These are phyloP conservation scores for Disparrhopalites patrizii DNA, from an alignment of 2,888 invertebrate genomes.

Conservation along the genomic window DNA sequence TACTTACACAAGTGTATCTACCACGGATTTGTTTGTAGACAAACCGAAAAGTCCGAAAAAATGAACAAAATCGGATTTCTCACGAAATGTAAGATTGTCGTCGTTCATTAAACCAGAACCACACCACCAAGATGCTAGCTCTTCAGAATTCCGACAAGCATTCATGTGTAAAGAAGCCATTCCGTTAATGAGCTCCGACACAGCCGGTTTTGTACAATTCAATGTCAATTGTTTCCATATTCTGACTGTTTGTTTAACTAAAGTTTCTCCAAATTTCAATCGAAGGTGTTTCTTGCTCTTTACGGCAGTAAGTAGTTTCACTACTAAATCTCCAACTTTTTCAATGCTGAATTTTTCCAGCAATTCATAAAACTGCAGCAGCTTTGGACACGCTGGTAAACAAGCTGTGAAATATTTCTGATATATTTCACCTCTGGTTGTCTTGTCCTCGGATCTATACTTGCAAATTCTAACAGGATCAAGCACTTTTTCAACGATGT, in stretches of 20 bases:
- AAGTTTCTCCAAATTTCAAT: conserved; percentile 25
- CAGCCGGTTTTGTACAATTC: conserved; percentile 36
- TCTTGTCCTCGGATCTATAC: not conserved
- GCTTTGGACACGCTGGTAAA: conserved; percentile 26
- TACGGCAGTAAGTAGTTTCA: conserved; percentile 29
- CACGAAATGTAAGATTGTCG: conserved; percentile 33
- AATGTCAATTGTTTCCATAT: conserved; percentile 41
- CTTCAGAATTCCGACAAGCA: conserved; percentile 29
- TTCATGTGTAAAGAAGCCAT: conserved; percentile 33
- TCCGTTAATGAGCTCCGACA: conserved; percentile 36
- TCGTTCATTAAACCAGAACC: conserved; percentile 31
- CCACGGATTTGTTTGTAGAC: conserved; percentile 30
- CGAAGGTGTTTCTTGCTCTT: conserved; percentile 27
- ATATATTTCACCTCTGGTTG: conserved; percentile 41
- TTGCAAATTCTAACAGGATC: conserved; percentile 21
- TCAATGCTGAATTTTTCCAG: conserved; percentile 29
- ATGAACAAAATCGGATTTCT: conserved; percentile 40
- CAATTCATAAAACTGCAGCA: conserved; percentile 31
- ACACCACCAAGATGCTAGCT: conserved; percentile 42
- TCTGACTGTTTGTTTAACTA: conserved; percentile 30
- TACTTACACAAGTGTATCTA: conserved; percentile 32
- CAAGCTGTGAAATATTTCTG: conserved; percentile 33
- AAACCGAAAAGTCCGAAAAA: conserved; percentile 37
- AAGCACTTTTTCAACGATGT: conserved; percentile 5
- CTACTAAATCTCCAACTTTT: conserved; percentile 34